Percentiles rank a stretch among this genome's conserved stretches.
Conservation (phyloP, 2,888 invertebrate genomes). For the Incurvaria masculella region DNA sequence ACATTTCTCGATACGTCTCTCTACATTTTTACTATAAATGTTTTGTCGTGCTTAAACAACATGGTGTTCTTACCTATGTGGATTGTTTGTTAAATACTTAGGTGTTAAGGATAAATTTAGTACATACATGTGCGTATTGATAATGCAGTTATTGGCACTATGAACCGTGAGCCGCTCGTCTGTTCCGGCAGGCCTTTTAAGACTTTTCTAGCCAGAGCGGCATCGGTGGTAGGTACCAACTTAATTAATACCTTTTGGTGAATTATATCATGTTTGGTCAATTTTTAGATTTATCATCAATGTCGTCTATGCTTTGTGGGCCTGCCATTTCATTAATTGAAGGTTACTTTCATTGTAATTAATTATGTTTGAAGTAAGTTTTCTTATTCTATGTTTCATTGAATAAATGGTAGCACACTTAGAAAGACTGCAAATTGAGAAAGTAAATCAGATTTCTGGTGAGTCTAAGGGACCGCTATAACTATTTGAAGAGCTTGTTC, state of each 20-base stretch:
- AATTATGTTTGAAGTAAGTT: conserved; percentile 1
- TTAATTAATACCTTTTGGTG: conserved; percentile 37
- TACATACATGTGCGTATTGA: conserved; percentile 34
- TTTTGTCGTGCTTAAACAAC: conserved; percentile 57
- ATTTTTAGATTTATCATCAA: conserved; percentile 43
- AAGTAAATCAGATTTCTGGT: no score
- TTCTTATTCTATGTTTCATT: no score
- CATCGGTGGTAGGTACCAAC: neutral
- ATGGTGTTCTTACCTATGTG: conserved; percentile 44
- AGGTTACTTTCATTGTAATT: neutral
- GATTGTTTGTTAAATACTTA: conserved; percentile 54
- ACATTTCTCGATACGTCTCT: conserved; percentile 59
- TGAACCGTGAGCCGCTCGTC: conserved; percentile 13
- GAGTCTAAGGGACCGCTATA: no score
- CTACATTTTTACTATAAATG: conserved; percentile 59
- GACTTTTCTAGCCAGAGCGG: neutral
- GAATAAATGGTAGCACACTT: no score
- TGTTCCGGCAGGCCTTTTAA: neutral
- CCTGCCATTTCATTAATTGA: neutral
- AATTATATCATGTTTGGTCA: conserved; percentile 54
- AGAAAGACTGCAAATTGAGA: no score
- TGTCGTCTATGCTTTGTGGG: conserved; percentile 4
- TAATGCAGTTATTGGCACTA: conserved; percentile 58
- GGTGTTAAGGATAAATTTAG: conserved; percentile 40
- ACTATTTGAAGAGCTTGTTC: conserved; percentile 34